Evolutionary conservation across 2,888 invertebrate genomes (phyloP).

Genomic region (Folsomia candida): DNA sequence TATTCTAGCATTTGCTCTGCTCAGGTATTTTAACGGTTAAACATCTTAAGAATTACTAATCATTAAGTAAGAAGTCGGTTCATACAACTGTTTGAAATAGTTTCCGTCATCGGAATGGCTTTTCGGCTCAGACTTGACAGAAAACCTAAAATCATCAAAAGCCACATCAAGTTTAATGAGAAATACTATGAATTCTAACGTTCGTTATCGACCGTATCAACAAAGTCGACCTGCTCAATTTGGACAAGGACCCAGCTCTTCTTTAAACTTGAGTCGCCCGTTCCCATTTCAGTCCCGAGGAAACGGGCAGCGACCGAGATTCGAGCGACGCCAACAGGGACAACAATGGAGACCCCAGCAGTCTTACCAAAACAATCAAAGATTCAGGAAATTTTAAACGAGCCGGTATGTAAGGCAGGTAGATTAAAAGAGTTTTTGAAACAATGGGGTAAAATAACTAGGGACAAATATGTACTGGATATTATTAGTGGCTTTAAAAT

Average conservation of each 20-base stretch:
- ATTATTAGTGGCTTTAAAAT: background rate
- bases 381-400: too few species aligned
- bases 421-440: background rate
- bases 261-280: background rate
- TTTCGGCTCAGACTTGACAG: background rate
- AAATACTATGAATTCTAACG: too few species aligned
- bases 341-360: background rate
- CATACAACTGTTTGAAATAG: background rate
- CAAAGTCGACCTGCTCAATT: background rate
- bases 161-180: background rate
- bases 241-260: background rate
- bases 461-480: slow-evolving; percentile 1
- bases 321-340: background rate
- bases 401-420: background rate
- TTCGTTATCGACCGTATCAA: background rate
- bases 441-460: slow-evolving; percentile 6
- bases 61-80: too few species aligned
- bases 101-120: background rate
- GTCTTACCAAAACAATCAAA: background rate
- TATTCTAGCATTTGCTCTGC: slow-evolving; percentile 15
- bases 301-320: background rate
- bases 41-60: too few species aligned
- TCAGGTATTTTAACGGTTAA: background rate
- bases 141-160: background rate
- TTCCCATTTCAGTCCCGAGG: background rate